phyloP scores from a whole-genome alignment of 2,797 vertebrate genomes.

The Acridotheres tristis region DNA sequence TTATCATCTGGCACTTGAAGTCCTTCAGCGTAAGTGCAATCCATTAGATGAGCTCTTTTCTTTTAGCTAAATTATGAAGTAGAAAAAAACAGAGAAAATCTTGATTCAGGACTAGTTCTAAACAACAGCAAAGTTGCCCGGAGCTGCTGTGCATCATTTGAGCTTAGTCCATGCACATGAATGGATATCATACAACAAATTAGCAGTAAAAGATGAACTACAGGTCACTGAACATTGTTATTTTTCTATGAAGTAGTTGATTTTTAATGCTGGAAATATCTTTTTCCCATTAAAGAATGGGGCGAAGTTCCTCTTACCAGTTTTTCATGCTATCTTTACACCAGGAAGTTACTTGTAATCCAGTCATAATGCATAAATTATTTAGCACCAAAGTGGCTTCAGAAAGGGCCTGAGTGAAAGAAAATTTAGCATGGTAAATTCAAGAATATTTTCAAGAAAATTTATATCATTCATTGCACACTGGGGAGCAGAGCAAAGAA shows the following conservation, averaged over 20 bases:
- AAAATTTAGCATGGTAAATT: not conserved
- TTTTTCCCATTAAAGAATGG: not conserved
- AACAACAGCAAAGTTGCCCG: not conserved
- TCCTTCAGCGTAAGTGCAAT: not conserved
- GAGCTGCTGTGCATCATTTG: not conserved
- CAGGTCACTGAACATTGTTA: not conserved
- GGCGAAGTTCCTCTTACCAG: not conserved
- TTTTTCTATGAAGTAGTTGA: not conserved
- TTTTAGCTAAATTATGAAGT: constrained; percentile 29
- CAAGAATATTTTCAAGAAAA: not conserved
- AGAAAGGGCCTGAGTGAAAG: not conserved
- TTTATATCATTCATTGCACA: not conserved
- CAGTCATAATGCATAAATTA: not conserved
- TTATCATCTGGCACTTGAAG: not conserved
- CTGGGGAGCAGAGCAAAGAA: not conserved
- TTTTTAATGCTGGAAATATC: not conserved
- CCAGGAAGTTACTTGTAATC: not conserved
- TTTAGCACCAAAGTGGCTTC: not conserved
- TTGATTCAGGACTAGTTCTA: constrained; percentile 34
- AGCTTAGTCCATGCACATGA: not conserved
- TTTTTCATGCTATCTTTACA: not conserved
- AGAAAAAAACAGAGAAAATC: constrained; percentile 53
- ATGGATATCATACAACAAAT: not conserved
- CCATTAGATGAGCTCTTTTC: constrained; percentile 24
- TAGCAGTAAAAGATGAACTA: not conserved